phyloP scores from a whole-genome alignment of 2,113 vertebrate species.

The Rhea pennata region DNA sequence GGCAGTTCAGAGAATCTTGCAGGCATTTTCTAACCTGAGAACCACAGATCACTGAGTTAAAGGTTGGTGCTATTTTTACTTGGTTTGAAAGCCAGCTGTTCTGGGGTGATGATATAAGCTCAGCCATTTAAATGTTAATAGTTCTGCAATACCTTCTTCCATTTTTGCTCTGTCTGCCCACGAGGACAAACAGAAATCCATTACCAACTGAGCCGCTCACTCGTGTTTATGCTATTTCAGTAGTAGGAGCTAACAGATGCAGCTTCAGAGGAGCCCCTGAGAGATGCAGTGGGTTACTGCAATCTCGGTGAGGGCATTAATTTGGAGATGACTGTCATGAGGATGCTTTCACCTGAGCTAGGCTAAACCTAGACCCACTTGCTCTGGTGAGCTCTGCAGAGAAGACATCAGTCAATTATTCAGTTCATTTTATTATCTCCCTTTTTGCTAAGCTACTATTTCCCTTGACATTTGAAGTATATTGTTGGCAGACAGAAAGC shows the following conservation, averaged over 20 bases:
- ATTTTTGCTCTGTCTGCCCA: neutral
- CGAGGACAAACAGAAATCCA: neutral
- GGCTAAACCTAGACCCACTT: slow-evolving; percentile 36
- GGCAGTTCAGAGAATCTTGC: neutral
- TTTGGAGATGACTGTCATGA: slow-evolving; percentile 51
- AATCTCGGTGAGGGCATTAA: slow-evolving; percentile 2
- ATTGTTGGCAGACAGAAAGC: slow-evolving; percentile 26
- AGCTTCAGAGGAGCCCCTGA: slow-evolving; percentile 23
- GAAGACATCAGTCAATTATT: slow-evolving; percentile 46
- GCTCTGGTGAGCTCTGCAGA: slow-evolving; percentile 9
- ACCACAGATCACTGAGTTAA: neutral
- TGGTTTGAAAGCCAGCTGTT: neutral
- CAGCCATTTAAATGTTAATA: neutral
- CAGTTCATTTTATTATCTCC: slow-evolving; percentile 20
- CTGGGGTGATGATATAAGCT: neutral
- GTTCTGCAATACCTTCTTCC: neutral
- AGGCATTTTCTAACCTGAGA: neutral
- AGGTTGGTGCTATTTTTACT: neutral
- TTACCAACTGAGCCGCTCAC: neutral
- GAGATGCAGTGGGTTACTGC: slow-evolving; percentile 24
- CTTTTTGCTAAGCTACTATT: slow-evolving; percentile 18
- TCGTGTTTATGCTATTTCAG: neutral
- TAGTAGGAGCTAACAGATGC: slow-evolving; percentile 18
- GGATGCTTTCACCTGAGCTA: slow-evolving; percentile 38
- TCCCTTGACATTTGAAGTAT: slow-evolving; percentile 44